Conservation (phyloP, 1,140 invertebrate species). For the Drosophila ohnishii region DNA sequence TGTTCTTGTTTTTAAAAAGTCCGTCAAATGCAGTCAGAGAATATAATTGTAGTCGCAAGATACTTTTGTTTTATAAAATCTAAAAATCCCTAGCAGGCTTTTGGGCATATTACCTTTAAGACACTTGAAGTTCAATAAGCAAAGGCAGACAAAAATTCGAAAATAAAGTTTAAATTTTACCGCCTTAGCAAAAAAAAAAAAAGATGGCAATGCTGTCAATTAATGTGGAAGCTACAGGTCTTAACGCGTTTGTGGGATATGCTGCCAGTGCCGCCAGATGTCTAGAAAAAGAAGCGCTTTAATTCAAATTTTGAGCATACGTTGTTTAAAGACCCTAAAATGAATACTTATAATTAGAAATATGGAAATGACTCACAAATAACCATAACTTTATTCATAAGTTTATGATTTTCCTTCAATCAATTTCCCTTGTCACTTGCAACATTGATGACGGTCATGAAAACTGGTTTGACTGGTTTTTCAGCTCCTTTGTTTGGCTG, state of each 20-base stretch:
- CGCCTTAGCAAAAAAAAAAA: background rate
- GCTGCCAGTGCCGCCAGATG: constrained; percentile 1
- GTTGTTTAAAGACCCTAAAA: background rate
- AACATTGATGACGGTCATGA: constrained; percentile 3
- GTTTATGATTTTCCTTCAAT: background rate
- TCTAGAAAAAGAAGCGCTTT: background rate
- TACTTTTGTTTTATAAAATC: background rate
- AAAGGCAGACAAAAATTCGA: too few species aligned
- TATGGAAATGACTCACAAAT: background rate
- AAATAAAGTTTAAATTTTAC: background rate
- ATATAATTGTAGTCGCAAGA: background rate
- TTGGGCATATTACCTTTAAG: too few species aligned
- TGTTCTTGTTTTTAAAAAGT: too few species aligned
- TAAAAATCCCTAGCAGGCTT: background rate
- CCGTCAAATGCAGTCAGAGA: background rate
- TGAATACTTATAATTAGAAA: too few species aligned
- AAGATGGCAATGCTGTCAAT: constrained; percentile 11
- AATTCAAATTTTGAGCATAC: constrained; percentile 1
- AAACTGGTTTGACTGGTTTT: constrained; percentile 62
- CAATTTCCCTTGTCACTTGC: background rate
- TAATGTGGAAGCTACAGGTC: background rate
- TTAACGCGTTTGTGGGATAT: background rate
- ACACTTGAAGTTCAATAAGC: background rate
- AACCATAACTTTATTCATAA: background rate
- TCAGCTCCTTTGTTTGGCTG: constrained; percentile 29